Conservation (phyloP, 2,888 invertebrate genomes). For the Euzophera pinguis region DNA sequence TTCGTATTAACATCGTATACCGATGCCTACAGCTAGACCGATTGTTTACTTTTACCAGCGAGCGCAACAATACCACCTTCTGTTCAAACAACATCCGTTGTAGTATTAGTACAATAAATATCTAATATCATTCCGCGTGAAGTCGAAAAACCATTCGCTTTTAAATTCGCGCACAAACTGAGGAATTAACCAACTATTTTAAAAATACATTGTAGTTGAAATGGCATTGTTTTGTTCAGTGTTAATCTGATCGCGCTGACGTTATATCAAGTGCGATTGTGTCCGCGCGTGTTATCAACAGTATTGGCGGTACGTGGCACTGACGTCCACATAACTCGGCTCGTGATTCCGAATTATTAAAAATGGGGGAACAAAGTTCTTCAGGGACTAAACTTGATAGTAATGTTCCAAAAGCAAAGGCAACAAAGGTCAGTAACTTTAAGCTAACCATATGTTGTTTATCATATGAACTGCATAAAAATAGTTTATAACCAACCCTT, state of each 20-base stretch:
- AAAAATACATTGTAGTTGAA: conserved; percentile 28
- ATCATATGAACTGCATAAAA: no score
- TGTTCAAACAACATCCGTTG: conserved; percentile 50
- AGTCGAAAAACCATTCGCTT: conserved; percentile 32
- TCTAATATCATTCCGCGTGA: conserved; percentile 30
- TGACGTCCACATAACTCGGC: conserved; percentile 36
- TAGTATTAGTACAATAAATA: conserved; percentile 38
- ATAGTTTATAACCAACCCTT: no score
- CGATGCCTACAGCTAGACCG: conserved; percentile 2
- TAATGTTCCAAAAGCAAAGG: conserved; percentile 25
- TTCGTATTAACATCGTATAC: neutral
- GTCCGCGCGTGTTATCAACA: conserved; percentile 50
- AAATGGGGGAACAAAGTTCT: conserved; percentile 41
- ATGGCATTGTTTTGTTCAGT: conserved; percentile 26
- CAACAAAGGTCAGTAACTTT: conserved; percentile 42
- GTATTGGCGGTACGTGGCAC: conserved; percentile 67
- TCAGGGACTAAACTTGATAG: conserved; percentile 30
- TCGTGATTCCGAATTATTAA: conserved; percentile 22
- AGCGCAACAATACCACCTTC: conserved; percentile 11
- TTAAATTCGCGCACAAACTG: conserved; percentile 33
- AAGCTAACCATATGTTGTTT: neutral
- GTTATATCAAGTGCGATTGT: conserved; percentile 36
- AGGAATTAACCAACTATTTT: conserved; percentile 43
- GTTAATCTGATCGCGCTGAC: conserved; percentile 40
- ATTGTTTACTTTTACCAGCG: conserved; percentile 28